Percentiles rank a stretch among this genome's conserved stretches.
phyloP scores from a whole-genome alignment of 2,113 vertebrate species.

The Galeopterus variegatus region DNA sequence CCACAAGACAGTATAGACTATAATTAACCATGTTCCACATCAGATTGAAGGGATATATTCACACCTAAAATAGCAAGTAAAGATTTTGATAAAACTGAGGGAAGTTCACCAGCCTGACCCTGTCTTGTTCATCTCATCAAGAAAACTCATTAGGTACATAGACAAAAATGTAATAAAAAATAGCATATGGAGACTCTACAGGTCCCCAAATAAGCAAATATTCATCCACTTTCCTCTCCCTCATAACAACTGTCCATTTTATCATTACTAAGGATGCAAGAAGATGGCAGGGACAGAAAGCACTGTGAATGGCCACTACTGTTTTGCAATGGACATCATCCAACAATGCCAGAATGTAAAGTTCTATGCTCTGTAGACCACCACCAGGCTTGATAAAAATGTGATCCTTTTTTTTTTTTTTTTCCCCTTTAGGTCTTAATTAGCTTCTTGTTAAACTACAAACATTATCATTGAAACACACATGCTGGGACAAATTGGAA shows the following conservation, averaged over 20 bases:
- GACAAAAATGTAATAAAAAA: background rate
- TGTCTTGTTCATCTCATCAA: background rate
- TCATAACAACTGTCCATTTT: background rate
- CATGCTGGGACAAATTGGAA: slow-evolving; percentile 77
- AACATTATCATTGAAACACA: slow-evolving; percentile 45
- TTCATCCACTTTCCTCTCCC: background rate
- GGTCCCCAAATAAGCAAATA: background rate
- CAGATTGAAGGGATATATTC: background rate
- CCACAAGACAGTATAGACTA: background rate
- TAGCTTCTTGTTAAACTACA: slow-evolving; percentile 64
- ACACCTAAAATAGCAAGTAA: background rate
- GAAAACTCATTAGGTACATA: background rate
- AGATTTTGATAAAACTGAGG: background rate
- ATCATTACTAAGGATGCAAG: background rate
- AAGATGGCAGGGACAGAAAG: background rate
- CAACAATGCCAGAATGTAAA: background rate
- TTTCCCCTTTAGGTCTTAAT: slow-evolving; percentile 71
- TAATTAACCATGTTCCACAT: background rate
- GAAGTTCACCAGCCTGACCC: background rate
- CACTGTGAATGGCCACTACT: background rate
- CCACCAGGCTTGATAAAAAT: slow-evolving; percentile 51
- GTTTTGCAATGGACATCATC: background rate
- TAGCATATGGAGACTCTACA: background rate
- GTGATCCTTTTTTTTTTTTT: background rate
- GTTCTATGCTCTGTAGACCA: background rate